Percentiles rank a stretch among this genome's conserved stretches.
Evolutionary conservation across 2,113 vertebrate genomes (phyloP).

Genomic region (Ovis aries): ARS-UI_Ramb_v3.0 NC_056076.1:58880501-58881000

Average conservation of each 20-base stretch:
- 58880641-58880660: background rate
- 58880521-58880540: background rate
- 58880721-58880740: background rate
- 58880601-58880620: background rate
- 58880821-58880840: slow-evolving; percentile 51
- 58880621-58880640: background rate
- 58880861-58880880: background rate
- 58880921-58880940: too few species aligned
- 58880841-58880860: slow-evolving; percentile 50
- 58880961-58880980: background rate
- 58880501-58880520: background rate
- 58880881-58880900: background rate
- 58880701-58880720: background rate
- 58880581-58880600: background rate
- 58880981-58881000: background rate
- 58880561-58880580: background rate
- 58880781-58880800: background rate
- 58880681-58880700: background rate
- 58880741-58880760: background rate
- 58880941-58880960: background rate
- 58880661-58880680: background rate
- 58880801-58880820: slow-evolving; percentile 54
- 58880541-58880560: background rate
- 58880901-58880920: too few species aligned
- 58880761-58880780: background rate